Base-by-base conservation (phyloP, 2,113 vertebrate genomes). In the Rhizomys pruinosus region DNA sequence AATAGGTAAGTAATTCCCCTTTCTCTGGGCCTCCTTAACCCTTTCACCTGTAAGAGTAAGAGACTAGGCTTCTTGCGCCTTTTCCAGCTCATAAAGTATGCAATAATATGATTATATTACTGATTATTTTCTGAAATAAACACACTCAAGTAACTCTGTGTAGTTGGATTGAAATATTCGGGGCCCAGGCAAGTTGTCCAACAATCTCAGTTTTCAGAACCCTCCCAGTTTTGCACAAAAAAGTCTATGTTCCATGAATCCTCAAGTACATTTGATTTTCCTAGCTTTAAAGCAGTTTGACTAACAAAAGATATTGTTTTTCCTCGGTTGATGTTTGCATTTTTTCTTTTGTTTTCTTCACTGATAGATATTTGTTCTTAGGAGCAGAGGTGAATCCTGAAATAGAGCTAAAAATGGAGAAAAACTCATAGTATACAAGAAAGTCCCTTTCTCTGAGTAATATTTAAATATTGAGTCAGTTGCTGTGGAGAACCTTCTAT, bases 391-490 rank as follows among this genome's bases (percentile, higher is more conserved):
- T 37, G 29, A 93, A 16, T 15, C 59, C 19, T 78, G 19, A 89
- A 27, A 52, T 52, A 72, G 44, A 27, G 55, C 44, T 78, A 92
- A 82, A 91, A 20, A 11, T 1, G 4, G 37, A 92, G 8, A 84
- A 47, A 63, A 76, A 22, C 23, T 19, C n/a, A 88, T 44, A 20
- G 27, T 27, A 52, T 72, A 59, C 29, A 91, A 77, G 79, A 22
- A 55, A 90, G 16, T 9, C 63, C 4, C 2, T 64, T 74, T 88
- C 29, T 68, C 42, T 76, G 47, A 34, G 17, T 71, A 25, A 34
- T 91, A 81, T 63, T 88, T 86, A 68, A 87, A 85, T 89, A 72
- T 84, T 74, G 71, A 86, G 61, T 89, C n/a, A 61, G 69, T 92
- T 13, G 10, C 69, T 89, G 5, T 92, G 47, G 29, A 82, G 32